These are phyloP conservation scores for Parnassius mnemosyne DNA, from an alignment of 2,888 invertebrate species.

Conservation along the genomic window DNA sequence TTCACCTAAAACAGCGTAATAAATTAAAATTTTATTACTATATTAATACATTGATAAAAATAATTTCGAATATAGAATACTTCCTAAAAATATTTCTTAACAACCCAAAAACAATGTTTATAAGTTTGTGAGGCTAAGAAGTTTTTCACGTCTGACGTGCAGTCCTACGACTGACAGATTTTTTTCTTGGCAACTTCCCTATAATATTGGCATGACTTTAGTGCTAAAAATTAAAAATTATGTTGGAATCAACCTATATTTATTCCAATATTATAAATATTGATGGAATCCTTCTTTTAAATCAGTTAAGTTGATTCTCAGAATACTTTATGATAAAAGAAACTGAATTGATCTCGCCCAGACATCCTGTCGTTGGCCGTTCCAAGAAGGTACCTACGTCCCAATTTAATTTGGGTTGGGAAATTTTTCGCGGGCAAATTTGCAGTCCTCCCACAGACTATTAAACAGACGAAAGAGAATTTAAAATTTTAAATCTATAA, in stretches of 20 bases:
- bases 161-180: no score
- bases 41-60: no score
- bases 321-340: slow-evolving; percentile 24
- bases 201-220: no score
- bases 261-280: slow-evolving; percentile 11
- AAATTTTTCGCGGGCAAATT: slow-evolving; percentile 21
- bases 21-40: no score
- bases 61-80: no score
- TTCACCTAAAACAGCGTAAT: no score
- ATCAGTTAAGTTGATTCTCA: slow-evolving; percentile 18
- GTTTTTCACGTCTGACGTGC: no score
- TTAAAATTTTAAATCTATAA: slow-evolving; percentile 1
- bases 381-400: slow-evolving; percentile 22
- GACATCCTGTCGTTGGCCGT: slow-evolving; percentile 25
- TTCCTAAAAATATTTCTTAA: no score
- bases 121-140: no score
- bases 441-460: slow-evolving; percentile 16
- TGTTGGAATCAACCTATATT: background rate
- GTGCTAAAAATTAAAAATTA: no score
- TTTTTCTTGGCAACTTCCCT: no score
- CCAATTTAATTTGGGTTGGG: slow-evolving; percentile 24
- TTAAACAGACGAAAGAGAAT: slow-evolving; percentile 4
- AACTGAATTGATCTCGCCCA: slow-evolving; percentile 21
- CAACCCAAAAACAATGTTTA: no score
- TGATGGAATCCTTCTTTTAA: slow-evolving; percentile 12